These are phyloP conservation scores for Ischnura elegans DNA, from an alignment of 2,888 invertebrate species.

Conservation along the genomic window DNA sequence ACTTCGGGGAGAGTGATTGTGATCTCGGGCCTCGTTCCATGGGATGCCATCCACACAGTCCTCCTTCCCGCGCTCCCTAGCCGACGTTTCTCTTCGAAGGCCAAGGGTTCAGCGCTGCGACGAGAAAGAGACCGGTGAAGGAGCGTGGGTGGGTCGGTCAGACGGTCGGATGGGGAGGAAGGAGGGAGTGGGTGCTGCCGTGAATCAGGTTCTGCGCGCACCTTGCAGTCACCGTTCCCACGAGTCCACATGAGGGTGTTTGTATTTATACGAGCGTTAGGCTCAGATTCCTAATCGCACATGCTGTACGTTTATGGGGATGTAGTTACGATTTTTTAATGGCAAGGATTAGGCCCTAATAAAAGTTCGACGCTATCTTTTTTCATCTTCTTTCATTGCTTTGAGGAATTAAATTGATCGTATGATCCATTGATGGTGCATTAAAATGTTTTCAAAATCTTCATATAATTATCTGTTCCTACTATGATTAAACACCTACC, in stretches of 20 bases:
- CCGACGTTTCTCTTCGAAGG: background rate
- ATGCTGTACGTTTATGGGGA: too few species aligned
- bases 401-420: too few species aligned
- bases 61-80: background rate
- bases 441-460: too few species aligned
- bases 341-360: too few species aligned
- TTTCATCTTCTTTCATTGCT: too few species aligned
- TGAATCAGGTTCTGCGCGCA: slow-evolving; percentile 15
- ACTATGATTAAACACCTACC: too few species aligned
- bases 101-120: background rate
- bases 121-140: background rate
- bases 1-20: too few species aligned
- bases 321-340: too few species aligned
- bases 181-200: background rate
- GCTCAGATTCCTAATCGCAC: background rate
- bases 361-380: too few species aligned
- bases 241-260: background rate
- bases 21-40: background rate
- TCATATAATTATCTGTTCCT: too few species aligned
- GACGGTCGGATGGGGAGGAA: background rate
- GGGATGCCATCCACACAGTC: background rate
- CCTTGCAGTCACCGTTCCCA: background rate
- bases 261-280: background rate
- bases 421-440: too few species aligned
- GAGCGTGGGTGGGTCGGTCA: background rate